A percentile compares a stretch with the other conserved stretches of the same genome.
Evolutionary conservation across 2,888 invertebrate species (phyloP).

Genomic region (Pachymerium ferrugineum): DNA sequence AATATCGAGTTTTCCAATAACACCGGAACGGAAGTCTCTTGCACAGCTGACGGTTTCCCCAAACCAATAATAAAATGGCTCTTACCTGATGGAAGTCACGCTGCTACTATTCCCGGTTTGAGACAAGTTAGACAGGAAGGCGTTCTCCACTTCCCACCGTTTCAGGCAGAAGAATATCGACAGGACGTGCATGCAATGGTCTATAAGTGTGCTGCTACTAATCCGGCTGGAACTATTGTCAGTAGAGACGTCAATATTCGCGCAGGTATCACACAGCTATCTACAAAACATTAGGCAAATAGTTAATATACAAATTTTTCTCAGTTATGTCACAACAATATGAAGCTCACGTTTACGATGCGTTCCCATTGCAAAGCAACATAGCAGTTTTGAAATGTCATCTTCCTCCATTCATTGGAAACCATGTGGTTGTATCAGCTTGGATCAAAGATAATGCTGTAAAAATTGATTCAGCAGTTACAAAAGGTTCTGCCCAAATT

Average conservation of each 20-base stretch:
- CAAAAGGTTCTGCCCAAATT: constrained; percentile 2
- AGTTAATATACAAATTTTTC: no score
- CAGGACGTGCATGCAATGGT: not conserved
- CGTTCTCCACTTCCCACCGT: not conserved
- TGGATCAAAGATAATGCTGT: constrained; percentile 32
- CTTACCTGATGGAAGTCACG: not conserved
- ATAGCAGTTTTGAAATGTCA: constrained; percentile 32
- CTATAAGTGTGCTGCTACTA: not conserved
- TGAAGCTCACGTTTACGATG: constrained; percentile 31
- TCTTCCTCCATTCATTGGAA: constrained; percentile 29
- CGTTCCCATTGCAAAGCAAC: constrained; percentile 29
- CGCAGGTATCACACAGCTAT: no score
- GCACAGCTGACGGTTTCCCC: not conserved
- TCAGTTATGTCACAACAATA: constrained; percentile 32
- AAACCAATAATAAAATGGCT: not conserved
- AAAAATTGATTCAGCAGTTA: constrained; percentile 12
- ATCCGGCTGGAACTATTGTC: not conserved
- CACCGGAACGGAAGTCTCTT: not conserved
- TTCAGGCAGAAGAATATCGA: not conserved
- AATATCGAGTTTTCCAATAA: not conserved
- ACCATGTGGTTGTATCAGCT: constrained; percentile 9
- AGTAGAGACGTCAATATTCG: constrained; percentile 2
- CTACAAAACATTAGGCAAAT: no score
- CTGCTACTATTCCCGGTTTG: not conserved
- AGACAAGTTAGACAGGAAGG: not conserved